Conservation (phyloP, 37 sponge, comb jelly and placozoan species). For the Trichoplax adhaerens region DNA sequence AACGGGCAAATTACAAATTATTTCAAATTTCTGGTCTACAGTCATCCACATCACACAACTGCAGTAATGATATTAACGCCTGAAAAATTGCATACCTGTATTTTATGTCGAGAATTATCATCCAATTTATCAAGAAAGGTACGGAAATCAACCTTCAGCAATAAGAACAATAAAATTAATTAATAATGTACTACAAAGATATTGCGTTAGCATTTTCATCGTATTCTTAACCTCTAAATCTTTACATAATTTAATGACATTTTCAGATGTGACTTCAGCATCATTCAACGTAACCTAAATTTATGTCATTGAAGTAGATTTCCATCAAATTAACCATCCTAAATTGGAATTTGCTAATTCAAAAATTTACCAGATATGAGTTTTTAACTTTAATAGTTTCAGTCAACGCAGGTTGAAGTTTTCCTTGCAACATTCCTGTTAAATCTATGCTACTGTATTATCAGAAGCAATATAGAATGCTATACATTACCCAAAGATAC, state of each 20-base stretch:
- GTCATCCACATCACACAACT: too few species aligned
- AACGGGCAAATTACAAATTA: neutral
- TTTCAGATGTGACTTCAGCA: conserved; percentile 47
- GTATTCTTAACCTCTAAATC: conserved; percentile 23
- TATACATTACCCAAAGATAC: too few species aligned
- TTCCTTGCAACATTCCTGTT: conserved; percentile 22
- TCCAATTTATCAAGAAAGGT: conserved; percentile 1
- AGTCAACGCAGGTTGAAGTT: conserved; percentile 7
- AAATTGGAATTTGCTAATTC: too few species aligned
- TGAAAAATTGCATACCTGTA: too few species aligned
- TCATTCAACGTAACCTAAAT: conserved; percentile 46
- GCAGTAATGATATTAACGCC: too few species aligned
- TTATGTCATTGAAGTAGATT: too few species aligned
- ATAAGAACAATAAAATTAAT: too few species aligned
- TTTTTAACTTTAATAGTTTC: conserved; percentile 12
- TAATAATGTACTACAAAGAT: too few species aligned
- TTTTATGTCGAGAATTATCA: conserved; percentile 7
- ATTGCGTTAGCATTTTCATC: too few species aligned
- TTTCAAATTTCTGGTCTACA: neutral
- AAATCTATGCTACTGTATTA: conserved; percentile 15
- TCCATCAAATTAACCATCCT: too few species aligned
- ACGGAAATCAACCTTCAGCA: neutral
- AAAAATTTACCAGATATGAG: too few species aligned
- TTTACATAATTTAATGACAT: conserved; percentile 40
- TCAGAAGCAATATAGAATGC: too few species aligned